Evolutionary conservation across 23 tunicate genomes (phyloP).

Genomic region (Styela clava): DNA sequence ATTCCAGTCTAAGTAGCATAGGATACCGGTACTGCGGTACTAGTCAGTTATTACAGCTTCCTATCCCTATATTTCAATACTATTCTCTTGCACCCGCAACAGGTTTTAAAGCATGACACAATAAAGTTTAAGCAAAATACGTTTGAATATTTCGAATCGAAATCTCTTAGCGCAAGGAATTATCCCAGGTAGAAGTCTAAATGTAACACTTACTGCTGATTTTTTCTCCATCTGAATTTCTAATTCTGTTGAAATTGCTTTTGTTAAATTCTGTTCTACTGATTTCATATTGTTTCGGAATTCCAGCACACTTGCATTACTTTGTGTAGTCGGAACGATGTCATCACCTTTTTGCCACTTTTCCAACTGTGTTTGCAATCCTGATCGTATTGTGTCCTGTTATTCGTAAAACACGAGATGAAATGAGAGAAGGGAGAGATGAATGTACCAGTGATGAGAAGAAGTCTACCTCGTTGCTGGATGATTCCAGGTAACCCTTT

Average conservation of each 20-base stretch:
- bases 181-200: no score
- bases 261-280: not conserved
- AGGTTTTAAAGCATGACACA: no score
- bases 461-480: not conserved
- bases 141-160: no score
- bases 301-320: not conserved
- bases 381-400: constrained; percentile 7
- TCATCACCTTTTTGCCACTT: not conserved
- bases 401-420: not conserved
- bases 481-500: not conserved
- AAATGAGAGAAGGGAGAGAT: not conserved
- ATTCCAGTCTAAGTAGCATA: no score
- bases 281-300: not conserved
- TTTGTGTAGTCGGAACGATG: not conserved
- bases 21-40: no score
- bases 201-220: not conserved
- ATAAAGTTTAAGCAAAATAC: no score
- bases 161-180: no score
- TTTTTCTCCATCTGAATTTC: not conserved
- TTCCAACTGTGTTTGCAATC: not conserved
- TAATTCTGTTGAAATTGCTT: not conserved
- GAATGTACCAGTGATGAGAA: not conserved
- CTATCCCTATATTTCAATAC: no score
- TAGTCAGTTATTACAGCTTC: no score
- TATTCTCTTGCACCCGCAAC: no score